Evolutionary conservation across 2,888 invertebrate species (phyloP), one percentile per base, ranked within the genome.

Genomic region (Eurytoma californica): DNA sequence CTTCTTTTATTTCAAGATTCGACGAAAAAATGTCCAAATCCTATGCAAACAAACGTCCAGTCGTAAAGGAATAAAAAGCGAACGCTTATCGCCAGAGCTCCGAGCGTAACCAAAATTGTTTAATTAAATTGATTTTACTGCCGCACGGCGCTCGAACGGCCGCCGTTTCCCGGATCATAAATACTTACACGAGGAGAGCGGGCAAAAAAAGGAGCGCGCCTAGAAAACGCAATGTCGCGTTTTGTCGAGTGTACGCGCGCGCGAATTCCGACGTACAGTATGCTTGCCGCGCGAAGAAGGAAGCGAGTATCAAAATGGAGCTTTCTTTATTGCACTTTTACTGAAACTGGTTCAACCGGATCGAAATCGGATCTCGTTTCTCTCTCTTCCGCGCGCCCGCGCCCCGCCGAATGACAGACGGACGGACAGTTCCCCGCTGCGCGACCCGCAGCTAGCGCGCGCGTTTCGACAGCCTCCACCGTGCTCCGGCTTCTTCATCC

Each of bases 311-410:
- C 72, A 60, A 79, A 79, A 75, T 75, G 72, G 69, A 77, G 79
- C 81, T 81, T 79, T 74, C 77, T 77, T 72, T 77, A 68, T 77
- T 47, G 1, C 65, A 80, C 82, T 80, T 82, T 82, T 82, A 80
- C 79, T 63, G 73, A 77, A 82, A 82, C 82, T 77, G 80, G 82
- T 82, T 67, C 55, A 47, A 80, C 82, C 82, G 75, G 82, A 82
- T 82, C 75, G 75, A 78, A 81, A 81, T 81, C 80, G 72, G 74
- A 75, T 78, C 72, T 72, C 51, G 51, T 73, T 12, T 65, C 75
- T 79, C 79, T 79, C 76, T 80, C 63, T 51, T 76, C 67, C 55
- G 61, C 68, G 39, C 51, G 51, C 60, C 61, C 61, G 16, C 49
- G 47, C 58, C 2, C 49, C 70, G 2, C 24, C 66, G 24, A 74